Percentiles rank a stretch among this genome's conserved stretches.
phyloP scores from a whole-genome alignment of 2,888 invertebrate genomes.

The Dynastes hyllus region DNA sequence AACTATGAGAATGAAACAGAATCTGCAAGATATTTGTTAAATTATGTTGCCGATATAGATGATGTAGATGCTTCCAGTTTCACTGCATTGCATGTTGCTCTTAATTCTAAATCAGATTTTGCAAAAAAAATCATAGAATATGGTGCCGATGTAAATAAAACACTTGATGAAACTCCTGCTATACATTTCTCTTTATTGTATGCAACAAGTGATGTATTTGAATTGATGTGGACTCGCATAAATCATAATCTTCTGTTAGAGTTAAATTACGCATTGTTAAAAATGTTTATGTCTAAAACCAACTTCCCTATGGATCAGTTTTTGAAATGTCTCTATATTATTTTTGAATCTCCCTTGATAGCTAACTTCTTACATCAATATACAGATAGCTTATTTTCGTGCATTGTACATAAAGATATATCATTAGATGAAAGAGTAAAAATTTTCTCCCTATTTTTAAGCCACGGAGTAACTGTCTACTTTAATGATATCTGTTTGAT shows the following conservation, averaged over 20 bases:
- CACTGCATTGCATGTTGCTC: conserved; percentile 34
- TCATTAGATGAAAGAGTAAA: conserved; percentile 15
- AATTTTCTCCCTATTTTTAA: conserved; percentile 25
- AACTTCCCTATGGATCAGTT: conserved; percentile 20
- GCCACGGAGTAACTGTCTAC: conserved; percentile 31
- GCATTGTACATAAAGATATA: conserved; percentile 18
- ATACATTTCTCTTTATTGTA: conserved; percentile 27
- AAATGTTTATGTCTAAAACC: conserved; percentile 7
- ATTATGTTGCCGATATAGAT: conserved; percentile 29
- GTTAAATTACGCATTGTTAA: conserved; percentile 21
- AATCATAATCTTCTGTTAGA: conserved; percentile 1
- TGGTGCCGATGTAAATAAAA: conserved; percentile 27
- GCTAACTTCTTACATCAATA: conserved; percentile 16
- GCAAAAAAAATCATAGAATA: conserved; percentile 14
- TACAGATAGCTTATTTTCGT: conserved; percentile 25
- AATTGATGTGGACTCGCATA: conserved; percentile 17
- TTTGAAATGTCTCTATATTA: conserved; percentile 33
- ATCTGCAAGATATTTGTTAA: conserved; percentile 21
- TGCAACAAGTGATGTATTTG: conserved; percentile 25
- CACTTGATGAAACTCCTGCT: not conserved
- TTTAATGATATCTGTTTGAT: conserved; percentile 37
- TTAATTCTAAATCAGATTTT: conserved; percentile 25
- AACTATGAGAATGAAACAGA: conserved; percentile 11
- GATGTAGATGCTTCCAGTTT: conserved; percentile 29
- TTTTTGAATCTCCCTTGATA: conserved; percentile 31